Conservation (phyloP, 2,888 invertebrate species). For the Pammene fasciana region DNA sequence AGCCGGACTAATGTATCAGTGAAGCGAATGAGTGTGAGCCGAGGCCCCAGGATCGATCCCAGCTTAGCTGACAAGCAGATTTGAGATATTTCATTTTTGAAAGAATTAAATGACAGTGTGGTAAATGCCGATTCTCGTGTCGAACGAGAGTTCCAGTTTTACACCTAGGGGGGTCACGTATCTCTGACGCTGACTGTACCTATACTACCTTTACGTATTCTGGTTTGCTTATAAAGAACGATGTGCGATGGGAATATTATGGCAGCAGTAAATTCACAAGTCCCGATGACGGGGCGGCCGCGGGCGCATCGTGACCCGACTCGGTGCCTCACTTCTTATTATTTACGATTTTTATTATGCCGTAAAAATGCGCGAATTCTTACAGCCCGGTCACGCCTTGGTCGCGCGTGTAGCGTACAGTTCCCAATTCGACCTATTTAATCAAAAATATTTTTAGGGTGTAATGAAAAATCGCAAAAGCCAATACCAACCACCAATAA, state of each 20-base stretch:
- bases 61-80: too few relatives aligned
- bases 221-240: not conserved
- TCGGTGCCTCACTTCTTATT: slow-evolving; percentile 70
- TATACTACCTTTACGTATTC: not conserved
- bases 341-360: slow-evolving; percentile 80
- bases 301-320: slow-evolving; percentile 77
- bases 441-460: not conserved
- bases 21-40: too few relatives aligned
- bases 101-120: too few relatives aligned
- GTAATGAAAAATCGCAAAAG: not conserved
- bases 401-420: slow-evolving; percentile 61
- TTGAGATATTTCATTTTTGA: too few relatives aligned
- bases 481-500: too few relatives aligned
- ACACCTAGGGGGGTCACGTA: too few relatives aligned
- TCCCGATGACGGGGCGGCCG: slow-evolving; percentile 73
- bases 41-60: too few relatives aligned
- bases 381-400: slow-evolving; percentile 67
- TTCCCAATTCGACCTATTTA: slow-evolving; percentile 28
- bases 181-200: too few relatives aligned
- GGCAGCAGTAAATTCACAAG: slow-evolving; percentile 72
- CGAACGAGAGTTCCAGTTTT: too few relatives aligned
- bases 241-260: slow-evolving; percentile 2
- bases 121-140: too few relatives aligned
- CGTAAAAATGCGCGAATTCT: slow-evolving; percentile 79
- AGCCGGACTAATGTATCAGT: too few relatives aligned